These are phyloP conservation scores for Drosophila leonis DNA, from an alignment of 2,888 invertebrate genomes.

Conservation along the genomic window DNA sequence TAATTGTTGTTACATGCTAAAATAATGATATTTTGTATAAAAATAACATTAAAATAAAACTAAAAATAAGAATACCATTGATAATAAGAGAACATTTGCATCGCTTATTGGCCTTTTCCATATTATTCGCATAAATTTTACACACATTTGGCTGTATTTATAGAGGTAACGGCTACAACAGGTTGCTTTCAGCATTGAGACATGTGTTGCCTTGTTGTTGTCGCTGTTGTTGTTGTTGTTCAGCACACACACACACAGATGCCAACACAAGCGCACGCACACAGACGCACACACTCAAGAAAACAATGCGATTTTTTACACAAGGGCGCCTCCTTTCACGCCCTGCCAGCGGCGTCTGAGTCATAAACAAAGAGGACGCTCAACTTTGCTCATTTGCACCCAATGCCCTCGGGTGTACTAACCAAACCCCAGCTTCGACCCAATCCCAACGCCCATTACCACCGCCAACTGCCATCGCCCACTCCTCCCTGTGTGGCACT, in stretches of 20 bases:
- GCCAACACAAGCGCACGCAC: neutral
- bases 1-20: neutral
- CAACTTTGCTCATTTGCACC: conserved; percentile 72
- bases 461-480: neutral
- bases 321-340: conserved; percentile 32
- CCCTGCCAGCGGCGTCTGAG: conserved; percentile 46
- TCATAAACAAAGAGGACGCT: conserved; percentile 58
- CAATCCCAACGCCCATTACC: conserved; percentile 3
- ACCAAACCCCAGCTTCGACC: neutral
- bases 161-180: conserved; percentile 61
- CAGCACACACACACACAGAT: neutral
- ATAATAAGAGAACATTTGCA: neutral
- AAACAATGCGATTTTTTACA: conserved; percentile 17
- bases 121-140: neutral
- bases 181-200: conserved; percentile 57
- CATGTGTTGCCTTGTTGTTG: conserved; percentile 57
- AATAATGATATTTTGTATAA: neutral
- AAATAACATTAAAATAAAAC: neutral
- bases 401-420: conserved; percentile 57
- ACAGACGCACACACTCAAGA: conserved; percentile 14
- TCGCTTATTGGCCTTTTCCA: conserved; percentile 12
- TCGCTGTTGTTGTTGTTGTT: conserved; percentile 6
- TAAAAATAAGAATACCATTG: neutral
- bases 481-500: neutral
- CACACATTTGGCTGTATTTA: conserved; percentile 29